Base-by-base conservation (phyloP, 1,140 invertebrate species). In the Philopotamus ludificatus region DNA sequence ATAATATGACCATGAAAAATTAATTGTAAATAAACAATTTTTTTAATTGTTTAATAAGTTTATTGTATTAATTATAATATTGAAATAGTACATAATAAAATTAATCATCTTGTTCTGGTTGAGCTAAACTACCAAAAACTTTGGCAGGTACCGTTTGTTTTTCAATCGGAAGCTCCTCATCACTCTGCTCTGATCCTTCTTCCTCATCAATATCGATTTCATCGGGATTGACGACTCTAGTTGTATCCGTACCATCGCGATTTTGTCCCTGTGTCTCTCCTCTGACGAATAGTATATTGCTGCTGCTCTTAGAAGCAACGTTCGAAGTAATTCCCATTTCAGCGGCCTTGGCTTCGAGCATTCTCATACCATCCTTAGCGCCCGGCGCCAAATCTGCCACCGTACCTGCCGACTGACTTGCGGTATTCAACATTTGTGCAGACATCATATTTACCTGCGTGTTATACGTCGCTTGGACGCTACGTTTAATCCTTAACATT, bases 391-490 rank as follows among this genome's bases (percentile, higher is more conserved):
- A 80, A 73, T 88, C 85, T 1, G 86, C 84, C 42, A 89, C 82
- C 44, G 85, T 86, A 12, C 84, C 86, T 25, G 84, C 82, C 57
- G 83, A 80, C 67, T 83, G 82, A 20, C 81, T 81, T 44, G 86
- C 84, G 18, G 89, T 89, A 69, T 88, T 91, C 64, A 97, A 81
- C 89, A 97, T 97, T 76, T 98, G 95, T 3, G 95, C 94, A 20
- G 95, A 95, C 95, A 99, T 98, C 89, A 97, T 97, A 74, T 98
- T 95, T 12, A 93, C 90, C 82, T 95, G 93, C 3, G 93, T 96
- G 76, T 98, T 99, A 74, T 95, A 99, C 71, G 91, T 95, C 3
- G 96, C 96, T 81, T 98, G 94, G 0, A 99, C 92, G 75, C 94
- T 97, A 70, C 97, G 86, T 77, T 98, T 98, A 54, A 99, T 98